Evolutionary conservation across 2,113 vertebrate genomes (phyloP).

Genomic region (Scalopus aquaticus): DNA sequence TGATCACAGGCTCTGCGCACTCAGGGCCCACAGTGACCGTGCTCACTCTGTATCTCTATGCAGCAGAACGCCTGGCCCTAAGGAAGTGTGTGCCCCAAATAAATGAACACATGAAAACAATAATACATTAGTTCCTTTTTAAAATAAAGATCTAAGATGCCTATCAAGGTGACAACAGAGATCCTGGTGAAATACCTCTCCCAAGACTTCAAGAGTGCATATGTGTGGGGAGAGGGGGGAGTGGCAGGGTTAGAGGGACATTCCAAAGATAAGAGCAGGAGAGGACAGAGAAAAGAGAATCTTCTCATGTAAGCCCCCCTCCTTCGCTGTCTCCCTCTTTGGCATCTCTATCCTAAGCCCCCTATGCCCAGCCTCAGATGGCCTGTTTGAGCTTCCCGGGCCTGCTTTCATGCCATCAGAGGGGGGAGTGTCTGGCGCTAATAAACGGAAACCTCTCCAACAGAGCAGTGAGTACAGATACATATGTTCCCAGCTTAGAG

Average conservation of each 20-base stretch:
- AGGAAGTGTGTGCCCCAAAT: neutral
- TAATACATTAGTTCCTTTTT: neutral
- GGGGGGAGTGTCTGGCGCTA: neutral
- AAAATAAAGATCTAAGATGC: neutral
- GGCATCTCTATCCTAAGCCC: neutral
- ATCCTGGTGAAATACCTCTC: neutral
- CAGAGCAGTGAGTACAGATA: neutral
- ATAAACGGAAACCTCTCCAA: neutral
- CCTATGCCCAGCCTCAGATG: neutral
- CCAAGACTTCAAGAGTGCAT: neutral
- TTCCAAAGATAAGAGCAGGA: neutral
- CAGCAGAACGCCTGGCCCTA: neutral
- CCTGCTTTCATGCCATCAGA: neutral
- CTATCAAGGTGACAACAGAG: neutral
- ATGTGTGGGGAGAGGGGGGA: too few species aligned
- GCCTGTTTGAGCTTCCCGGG: neutral
- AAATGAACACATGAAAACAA: neutral
- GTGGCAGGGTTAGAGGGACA: too few species aligned
- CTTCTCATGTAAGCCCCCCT: too few species aligned
- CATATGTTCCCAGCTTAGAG: accelerated
- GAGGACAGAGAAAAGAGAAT: neutral
- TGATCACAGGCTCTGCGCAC: neutral
- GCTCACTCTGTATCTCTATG: neutral
- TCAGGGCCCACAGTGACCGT: neutral
- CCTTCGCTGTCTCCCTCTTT: too few species aligned